These are phyloP conservation scores for Monopterus albus DNA, from an alignment of 2,113 vertebrate genomes.

Conservation along the genomic window DNA sequence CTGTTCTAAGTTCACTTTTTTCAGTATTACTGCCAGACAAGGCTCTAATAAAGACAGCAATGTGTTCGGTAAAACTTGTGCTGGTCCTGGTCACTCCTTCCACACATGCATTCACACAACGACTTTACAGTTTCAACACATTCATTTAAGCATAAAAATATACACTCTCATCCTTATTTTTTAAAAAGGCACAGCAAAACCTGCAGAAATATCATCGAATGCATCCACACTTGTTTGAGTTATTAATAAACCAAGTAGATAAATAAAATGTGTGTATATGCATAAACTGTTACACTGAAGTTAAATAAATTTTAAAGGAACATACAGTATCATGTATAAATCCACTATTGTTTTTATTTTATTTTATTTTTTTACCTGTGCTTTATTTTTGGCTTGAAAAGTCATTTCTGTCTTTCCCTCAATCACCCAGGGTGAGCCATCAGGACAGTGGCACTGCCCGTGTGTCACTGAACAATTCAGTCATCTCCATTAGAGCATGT, in stretches of 20 bases:
- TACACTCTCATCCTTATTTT: constrained; percentile 12
- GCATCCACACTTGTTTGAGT: background rate
- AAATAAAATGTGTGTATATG: background rate
- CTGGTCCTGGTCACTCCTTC: constrained; percentile 84
- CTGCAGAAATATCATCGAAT: background rate
- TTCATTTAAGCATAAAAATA: constrained; percentile 34
- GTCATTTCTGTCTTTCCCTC: background rate
- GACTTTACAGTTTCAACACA: constrained; percentile 35
- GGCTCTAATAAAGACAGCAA: constrained; percentile 99
- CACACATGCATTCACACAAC: constrained; percentile 49
- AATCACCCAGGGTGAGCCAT: background rate
- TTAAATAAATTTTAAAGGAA: background rate
- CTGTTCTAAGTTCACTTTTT: constrained; percentile 95
- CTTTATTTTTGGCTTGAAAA: background rate
- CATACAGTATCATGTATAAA: too few relatives aligned
- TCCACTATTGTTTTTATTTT: background rate
- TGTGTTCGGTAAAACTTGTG: constrained; percentile 93
- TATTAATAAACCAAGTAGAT: background rate
- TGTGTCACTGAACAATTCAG: constrained; percentile 41
- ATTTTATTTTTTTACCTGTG: background rate
- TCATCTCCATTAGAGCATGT: constrained; percentile 64
- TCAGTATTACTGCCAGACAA: constrained; percentile 99
- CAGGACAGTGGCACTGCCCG: constrained; percentile 1
- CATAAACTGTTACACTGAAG: background rate
- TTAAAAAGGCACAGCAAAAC: background rate